These are phyloP conservation scores for Steinernema hermaphroditum DNA, from an alignment of 2,888 invertebrate genomes.

Conservation along the genomic window DNA sequence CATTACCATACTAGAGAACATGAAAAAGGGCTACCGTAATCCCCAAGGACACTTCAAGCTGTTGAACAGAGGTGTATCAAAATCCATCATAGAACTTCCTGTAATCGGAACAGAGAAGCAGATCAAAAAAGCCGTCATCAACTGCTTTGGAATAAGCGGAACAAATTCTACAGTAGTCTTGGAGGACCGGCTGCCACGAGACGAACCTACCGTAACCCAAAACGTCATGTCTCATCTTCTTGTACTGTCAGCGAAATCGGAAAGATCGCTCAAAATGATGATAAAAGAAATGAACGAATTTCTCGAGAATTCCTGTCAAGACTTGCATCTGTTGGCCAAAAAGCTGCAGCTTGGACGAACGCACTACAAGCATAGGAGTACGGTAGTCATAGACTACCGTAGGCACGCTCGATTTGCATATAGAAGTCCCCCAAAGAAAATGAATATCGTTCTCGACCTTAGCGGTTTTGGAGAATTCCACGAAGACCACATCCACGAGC, in stretches of 20 bases:
- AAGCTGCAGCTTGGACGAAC: slow-evolving; percentile 33
- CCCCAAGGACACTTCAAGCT: slow-evolving; percentile 39
- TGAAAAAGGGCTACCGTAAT: slow-evolving; percentile 33
- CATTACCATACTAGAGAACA: slow-evolving; percentile 38
- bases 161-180: slow-evolving; percentile 47
- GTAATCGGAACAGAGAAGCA: slow-evolving; percentile 46
- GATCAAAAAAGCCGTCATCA: slow-evolving; percentile 43
- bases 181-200: background rate
- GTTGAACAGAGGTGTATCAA: slow-evolving; percentile 29
- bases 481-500: slow-evolving; percentile 15
- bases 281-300: slow-evolving; percentile 31
- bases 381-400: slow-evolving; percentile 39
- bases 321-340: slow-evolving; percentile 29
- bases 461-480: background rate
- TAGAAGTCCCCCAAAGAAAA: background rate
- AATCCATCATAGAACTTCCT: slow-evolving; percentile 34
- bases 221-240: slow-evolving; percentile 40
- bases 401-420: slow-evolving; percentile 25
- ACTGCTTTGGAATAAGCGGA: slow-evolving; percentile 63
- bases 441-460: background rate
- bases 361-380: slow-evolving; percentile 38
- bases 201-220: background rate
- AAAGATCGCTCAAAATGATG: slow-evolving; percentile 33
- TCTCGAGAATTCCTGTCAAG: slow-evolving; percentile 22
- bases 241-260: slow-evolving; percentile 45